These are phyloP conservation scores for Caenorhabditis brenneri DNA, from an alignment of 1,140 invertebrate genomes.

Conservation along the genomic window DNA sequence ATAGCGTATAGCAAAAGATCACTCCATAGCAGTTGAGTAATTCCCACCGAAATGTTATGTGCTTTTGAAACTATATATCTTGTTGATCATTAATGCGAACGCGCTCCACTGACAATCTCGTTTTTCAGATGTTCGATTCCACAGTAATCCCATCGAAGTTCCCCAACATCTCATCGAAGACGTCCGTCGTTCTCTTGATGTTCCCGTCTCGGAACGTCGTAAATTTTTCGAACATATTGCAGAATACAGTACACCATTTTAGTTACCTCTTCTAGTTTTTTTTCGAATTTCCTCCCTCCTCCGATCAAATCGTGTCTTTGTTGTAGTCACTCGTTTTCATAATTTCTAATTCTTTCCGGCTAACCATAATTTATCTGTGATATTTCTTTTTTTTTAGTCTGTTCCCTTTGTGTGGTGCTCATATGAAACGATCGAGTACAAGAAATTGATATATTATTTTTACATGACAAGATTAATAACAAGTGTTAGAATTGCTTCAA, in stretches of 20 bases:
- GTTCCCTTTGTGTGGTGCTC: not conserved
- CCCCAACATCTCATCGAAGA: slow-evolving; percentile 48
- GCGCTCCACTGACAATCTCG: not conserved
- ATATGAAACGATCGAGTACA: slow-evolving; percentile 16
- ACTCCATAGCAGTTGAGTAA: too few relatives aligned
- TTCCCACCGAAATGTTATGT: too few relatives aligned
- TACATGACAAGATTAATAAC: not conserved
- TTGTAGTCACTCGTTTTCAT: not conserved
- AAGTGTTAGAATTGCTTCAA: slow-evolving; percentile 17
- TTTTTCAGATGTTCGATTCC: slow-evolving; percentile 69
- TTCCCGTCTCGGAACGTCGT: slow-evolving; percentile 64
- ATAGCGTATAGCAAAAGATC: too few relatives aligned
- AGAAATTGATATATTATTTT: not conserved
- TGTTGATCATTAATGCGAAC: not conserved
- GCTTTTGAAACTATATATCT: too few relatives aligned
- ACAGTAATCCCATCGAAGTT: slow-evolving; percentile 65
- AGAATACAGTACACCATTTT: slow-evolving; percentile 63
- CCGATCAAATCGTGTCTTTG: not conserved
- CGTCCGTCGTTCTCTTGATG: slow-evolving; percentile 57
- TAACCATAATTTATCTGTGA: not conserved
- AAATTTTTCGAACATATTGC: slow-evolving; percentile 68
- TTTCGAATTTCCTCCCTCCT: not conserved
- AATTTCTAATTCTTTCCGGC: not conserved
- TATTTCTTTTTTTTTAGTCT: not conserved
- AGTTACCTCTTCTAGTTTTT: not conserved